A percentile compares a stretch with the other conserved stretches of the same genome.
Conservation (phyloP, 2,888 invertebrate genomes). For the Maniola hyperantus region DNA sequence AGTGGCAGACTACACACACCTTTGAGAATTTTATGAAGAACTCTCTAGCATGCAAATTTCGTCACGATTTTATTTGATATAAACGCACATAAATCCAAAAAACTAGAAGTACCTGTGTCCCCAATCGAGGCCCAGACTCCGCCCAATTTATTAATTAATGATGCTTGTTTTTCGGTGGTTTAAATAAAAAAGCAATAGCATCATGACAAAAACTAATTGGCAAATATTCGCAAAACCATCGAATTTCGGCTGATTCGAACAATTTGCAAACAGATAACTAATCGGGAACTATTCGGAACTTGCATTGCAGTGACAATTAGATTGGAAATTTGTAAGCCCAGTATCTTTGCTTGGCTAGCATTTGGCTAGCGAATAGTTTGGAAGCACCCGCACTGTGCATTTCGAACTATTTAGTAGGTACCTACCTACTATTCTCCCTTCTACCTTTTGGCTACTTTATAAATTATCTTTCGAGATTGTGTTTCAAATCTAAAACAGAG, state of each 20-base stretch:
- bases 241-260: slow-evolving; percentile 16
- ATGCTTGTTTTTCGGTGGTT: no score
- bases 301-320: slow-evolving; percentile 39
- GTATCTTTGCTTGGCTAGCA: slow-evolving; percentile 38
- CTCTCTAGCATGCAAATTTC: no score
- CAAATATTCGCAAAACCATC: slow-evolving; percentile 5
- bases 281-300: slow-evolving; percentile 38
- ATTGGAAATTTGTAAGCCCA: slow-evolving; percentile 34
- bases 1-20: no score
- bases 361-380: slow-evolving; percentile 35
- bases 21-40: no score
- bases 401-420: slow-evolving; percentile 33
- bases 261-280: slow-evolving; percentile 37
- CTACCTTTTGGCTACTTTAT: not conserved
- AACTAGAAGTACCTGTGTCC: no score
- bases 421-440: not conserved
- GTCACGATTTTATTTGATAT: no score
- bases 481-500: no score
- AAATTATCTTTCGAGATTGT: not conserved
- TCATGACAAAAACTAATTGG: slow-evolving; percentile 2
- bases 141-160: no score
- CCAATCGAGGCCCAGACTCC: no score
- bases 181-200: not conserved
- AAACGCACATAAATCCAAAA: no score
- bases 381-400: slow-evolving; percentile 34